Percentiles rank a stretch among this genome's conserved stretches.
Conservation (phyloP, 2,888 invertebrate genomes). For the Pollenia angustigena region DNA sequence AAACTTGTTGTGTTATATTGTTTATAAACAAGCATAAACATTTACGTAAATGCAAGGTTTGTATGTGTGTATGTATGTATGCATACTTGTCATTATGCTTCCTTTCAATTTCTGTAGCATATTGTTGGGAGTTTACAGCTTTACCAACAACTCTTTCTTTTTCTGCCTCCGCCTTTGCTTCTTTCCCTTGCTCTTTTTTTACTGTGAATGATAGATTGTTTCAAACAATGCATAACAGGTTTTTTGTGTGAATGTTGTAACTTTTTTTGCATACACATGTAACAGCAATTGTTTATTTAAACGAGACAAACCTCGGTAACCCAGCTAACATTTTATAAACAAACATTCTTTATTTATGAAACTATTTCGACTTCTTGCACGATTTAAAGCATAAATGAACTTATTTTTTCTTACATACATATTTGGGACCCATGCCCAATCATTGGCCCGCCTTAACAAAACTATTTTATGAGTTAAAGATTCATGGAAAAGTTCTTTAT, state of each 20-base stretch:
- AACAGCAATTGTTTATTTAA: constrained; percentile 42
- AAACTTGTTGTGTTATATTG: constrained; percentile 28
- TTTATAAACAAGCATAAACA: constrained; percentile 55
- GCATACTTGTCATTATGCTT: constrained; percentile 52
- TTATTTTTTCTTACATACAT: too few relatives aligned
- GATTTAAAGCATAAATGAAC: too few relatives aligned
- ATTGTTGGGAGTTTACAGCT: constrained; percentile 43
- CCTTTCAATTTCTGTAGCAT: constrained; percentile 45
- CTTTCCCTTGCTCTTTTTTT: neutral
- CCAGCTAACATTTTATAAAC: neutral
- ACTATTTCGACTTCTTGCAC: too few relatives aligned
- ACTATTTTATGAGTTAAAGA: too few relatives aligned
- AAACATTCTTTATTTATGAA: too few relatives aligned
- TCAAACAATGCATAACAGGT: constrained; percentile 63
- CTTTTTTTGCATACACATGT: constrained; percentile 40
- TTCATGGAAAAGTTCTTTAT: too few relatives aligned
- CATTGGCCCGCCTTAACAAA: too few relatives aligned
- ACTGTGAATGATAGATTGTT: constrained; percentile 58
- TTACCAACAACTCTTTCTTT: neutral
- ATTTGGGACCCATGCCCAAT: too few relatives aligned
- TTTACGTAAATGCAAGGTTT: constrained; percentile 3
- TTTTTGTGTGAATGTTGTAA: constrained; percentile 52
- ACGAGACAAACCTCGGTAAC: neutral
- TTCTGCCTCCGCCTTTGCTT: neutral
- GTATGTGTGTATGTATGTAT: neutral